Conservation (phyloP, 2,888 invertebrate species). For the Ernsta delagoae region DNA sequence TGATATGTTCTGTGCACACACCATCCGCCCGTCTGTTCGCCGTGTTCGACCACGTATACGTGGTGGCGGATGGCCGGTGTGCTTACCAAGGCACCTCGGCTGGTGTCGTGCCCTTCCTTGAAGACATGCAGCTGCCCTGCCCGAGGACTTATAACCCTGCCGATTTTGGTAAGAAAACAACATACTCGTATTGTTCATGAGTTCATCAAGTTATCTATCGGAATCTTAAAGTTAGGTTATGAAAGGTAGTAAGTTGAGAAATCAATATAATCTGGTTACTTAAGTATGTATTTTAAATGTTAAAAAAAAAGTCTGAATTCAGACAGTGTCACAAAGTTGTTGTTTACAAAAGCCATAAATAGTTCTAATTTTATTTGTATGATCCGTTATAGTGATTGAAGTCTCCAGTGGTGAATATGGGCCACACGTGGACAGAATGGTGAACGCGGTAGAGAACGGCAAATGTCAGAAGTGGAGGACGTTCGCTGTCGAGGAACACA, state of each 20-base stretch:
- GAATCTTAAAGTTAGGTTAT: too few species aligned
- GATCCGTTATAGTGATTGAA: conserved; percentile 88
- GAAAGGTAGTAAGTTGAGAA: too few species aligned
- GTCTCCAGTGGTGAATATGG: conserved; percentile 93
- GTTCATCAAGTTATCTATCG: too few species aligned
- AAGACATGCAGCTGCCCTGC: conserved; percentile 91
- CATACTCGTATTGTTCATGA: too few species aligned
- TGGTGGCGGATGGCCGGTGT: conserved; percentile 95
- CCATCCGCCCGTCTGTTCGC: conserved; percentile 96
- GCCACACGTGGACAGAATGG: conserved; percentile 88
- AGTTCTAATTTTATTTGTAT: neutral
- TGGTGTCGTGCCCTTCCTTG: conserved; percentile 93
- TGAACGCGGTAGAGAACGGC: conserved; percentile 88
- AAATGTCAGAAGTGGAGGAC: conserved; percentile 82
- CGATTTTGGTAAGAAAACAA: conserved; percentile 96
- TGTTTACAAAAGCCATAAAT: neutral
- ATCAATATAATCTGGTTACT: too few species aligned
- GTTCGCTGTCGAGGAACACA: conserved; percentile 52
- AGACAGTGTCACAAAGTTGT: too few species aligned
- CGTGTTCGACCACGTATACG: conserved; percentile 96
- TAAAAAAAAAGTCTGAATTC: too few species aligned
- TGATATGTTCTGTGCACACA: conserved; percentile 98
- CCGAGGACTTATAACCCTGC: conserved; percentile 98
- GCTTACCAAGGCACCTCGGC: conserved; percentile 93
- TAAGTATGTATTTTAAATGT: too few species aligned